Conservation (phyloP, 1,140 invertebrate genomes). For the Eumaeus atala region DNA sequence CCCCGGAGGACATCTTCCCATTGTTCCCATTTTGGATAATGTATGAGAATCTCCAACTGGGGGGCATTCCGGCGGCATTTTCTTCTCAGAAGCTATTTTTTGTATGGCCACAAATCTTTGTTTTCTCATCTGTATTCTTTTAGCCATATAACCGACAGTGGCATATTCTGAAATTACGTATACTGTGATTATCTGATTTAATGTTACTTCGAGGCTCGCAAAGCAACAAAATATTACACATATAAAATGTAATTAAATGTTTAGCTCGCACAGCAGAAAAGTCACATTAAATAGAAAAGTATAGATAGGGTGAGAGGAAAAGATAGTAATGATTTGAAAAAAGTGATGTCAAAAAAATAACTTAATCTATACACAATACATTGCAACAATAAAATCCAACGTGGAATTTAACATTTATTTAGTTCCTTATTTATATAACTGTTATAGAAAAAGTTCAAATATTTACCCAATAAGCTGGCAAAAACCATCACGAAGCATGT, state of each 20-base stretch:
- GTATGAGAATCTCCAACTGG: conserved; percentile 79
- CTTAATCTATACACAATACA: too few relatives aligned
- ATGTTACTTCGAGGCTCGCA: too few relatives aligned
- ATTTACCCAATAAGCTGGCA: conserved; percentile 91
- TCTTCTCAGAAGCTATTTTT: conserved; percentile 94
- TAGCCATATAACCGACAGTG: conserved; percentile 96
- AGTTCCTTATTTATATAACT: not conserved
- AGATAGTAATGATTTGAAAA: too few relatives aligned
- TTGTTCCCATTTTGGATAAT: conserved; percentile 72
- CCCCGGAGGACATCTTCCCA: conserved; percentile 62
- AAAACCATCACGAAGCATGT: conserved; percentile 99
- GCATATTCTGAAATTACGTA: conserved; percentile 87
- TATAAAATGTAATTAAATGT: too few relatives aligned
- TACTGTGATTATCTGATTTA: conserved; percentile 12
- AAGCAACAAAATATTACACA: too few relatives aligned
- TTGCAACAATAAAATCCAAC: too few relatives aligned
- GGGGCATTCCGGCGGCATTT: conserved; percentile 84
- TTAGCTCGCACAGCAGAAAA: too few relatives aligned
- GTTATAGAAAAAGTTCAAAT: conserved; percentile 26
- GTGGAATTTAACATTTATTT: too few relatives aligned
- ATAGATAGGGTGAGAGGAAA: too few relatives aligned
- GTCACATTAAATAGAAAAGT: too few relatives aligned
- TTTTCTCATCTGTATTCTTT: conserved; percentile 96
- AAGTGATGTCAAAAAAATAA: too few relatives aligned
- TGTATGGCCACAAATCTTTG: conserved; percentile 91